These are phyloP conservation scores for Anodontia alba DNA, from an alignment of 2,888 invertebrate genomes.

Conservation along the genomic window DNA sequence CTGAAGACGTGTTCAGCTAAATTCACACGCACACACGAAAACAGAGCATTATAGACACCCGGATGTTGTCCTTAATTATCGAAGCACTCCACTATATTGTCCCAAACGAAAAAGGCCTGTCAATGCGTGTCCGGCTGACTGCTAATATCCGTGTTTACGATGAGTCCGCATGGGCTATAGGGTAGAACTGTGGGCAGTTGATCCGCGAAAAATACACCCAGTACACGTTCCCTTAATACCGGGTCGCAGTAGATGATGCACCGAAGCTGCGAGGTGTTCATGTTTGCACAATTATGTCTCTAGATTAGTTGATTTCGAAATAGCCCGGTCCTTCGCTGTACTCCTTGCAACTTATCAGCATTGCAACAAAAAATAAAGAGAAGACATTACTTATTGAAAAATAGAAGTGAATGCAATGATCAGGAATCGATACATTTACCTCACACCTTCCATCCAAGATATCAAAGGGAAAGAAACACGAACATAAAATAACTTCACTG, in stretches of 20 bases:
- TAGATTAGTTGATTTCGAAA: slow-evolving; percentile 1
- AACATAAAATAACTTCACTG: no score
- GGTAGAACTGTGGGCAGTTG: neutral
- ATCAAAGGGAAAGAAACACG: neutral
- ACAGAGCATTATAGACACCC: no score
- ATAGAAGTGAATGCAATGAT: no score
- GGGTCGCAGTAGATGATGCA: slow-evolving; percentile 3
- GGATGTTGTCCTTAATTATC: neutral
- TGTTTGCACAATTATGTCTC: slow-evolving; percentile 1
- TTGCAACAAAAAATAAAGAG: neutral
- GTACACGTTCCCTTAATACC: neutral
- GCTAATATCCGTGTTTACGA: neutral
- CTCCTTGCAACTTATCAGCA: neutral
- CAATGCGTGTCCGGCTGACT: neutral
- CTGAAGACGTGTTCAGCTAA: slow-evolving; percentile 15
- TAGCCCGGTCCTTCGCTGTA: slow-evolving; percentile 5
- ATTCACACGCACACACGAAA: no score
- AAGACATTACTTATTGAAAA: neutral
- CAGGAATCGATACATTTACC: no score
- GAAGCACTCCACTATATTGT: no score
- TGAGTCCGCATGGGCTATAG: neutral
- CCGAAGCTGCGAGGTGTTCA: slow-evolving; percentile 18
- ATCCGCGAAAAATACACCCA: slow-evolving; percentile 21
- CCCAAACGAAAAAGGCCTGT: neutral
- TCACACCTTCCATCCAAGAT: neutral